Base-by-base conservation (phyloP, 2,888 invertebrate species). In the Drosophila rellima region DNA sequence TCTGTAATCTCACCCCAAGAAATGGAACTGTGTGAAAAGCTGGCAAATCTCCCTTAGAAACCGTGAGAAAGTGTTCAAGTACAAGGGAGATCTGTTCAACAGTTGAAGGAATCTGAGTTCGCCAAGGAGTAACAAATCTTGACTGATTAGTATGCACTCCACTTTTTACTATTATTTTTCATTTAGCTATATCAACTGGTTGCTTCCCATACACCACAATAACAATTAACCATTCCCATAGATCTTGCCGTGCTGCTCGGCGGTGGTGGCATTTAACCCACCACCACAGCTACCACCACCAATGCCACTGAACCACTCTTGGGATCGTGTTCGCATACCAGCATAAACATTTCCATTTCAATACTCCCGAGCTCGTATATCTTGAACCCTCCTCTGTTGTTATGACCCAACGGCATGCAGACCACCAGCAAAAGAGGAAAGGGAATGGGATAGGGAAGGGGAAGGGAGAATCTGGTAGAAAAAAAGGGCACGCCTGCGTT, bases 401-500 rank as follows among this genome's bases (percentile, higher is more conserved):
- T 80, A 85, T 84, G 73, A 73, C 70, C 74, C 69, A 77, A 68
- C 54, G 67, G 74, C 87, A 83, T 68, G 84, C 84, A 84, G 71
- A 42, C 39, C 62, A 63, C 31, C 44, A 10, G 47, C n/a, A 39
- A 51, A 23, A n/a, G 31, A 33, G 35, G 48, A 50, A 26, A 6
- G 23, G 6, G 29, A 40, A 11, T 8, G 13, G 13, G 39, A 37
- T 18, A 1, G 4, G 20, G 37, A 50, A 17, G 7, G 18, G 10
- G 26, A 47, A 35, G 37, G 7, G 48, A 29, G 29, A 45, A 54
- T 17, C 18, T 40, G 33, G 11, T 44, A 52, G 48, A 35, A n/a
- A n/a, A n/a, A n/a, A 44, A 57, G 44, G 85, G 80, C 82, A 82
- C 88, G 83, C 88, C 83, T 88, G 85, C 85, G 88, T 88, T 71